Evolutionary conservation across 2,113 vertebrate species (phyloP).

Genomic region (Cheilinus undulatus): DNA sequence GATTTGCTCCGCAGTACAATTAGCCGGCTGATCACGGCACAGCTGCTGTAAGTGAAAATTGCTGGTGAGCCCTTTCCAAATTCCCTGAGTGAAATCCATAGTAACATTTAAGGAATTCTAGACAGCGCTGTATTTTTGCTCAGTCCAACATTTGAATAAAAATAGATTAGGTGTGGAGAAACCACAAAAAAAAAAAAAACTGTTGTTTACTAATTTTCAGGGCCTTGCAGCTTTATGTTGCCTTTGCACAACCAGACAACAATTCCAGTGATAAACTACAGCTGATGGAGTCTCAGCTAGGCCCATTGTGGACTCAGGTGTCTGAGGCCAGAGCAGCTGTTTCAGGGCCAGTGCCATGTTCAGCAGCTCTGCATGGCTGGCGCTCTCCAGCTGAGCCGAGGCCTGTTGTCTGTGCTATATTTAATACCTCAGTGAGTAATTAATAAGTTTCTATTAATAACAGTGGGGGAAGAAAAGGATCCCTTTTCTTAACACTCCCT

Average conservation of each 20-base stretch:
- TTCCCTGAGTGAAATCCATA: no score
- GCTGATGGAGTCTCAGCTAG: constrained; percentile 25
- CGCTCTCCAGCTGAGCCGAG: constrained; percentile 68
- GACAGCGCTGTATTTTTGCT: no score
- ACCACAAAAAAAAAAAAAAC: no score
- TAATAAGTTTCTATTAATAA: constrained; percentile 85
- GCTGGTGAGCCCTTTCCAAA: no score
- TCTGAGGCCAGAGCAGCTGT: constrained; percentile 72
- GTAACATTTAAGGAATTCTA: no score
- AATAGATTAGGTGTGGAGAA: no score
- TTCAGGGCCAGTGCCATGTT: constrained; percentile 42
- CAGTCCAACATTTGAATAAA: no score
- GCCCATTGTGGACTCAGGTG: constrained; percentile 64
- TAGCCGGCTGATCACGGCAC: no score
- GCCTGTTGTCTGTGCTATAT: constrained; percentile 79
- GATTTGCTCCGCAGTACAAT: no score
- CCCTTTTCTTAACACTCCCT: constrained; percentile 59
- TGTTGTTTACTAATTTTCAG: no score
- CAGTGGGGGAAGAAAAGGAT: constrained; percentile 73
- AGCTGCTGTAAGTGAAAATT: no score
- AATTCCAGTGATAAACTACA: constrained; percentile 33
- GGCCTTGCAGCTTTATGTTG: background rate
- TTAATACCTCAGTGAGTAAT: constrained; percentile 81
- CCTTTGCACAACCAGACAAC: background rate
- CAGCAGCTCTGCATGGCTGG: constrained; percentile 30